Evolutionary conservation across 2,113 vertebrate genomes (phyloP).

Genomic region (Fregetta grallaria): DNA sequence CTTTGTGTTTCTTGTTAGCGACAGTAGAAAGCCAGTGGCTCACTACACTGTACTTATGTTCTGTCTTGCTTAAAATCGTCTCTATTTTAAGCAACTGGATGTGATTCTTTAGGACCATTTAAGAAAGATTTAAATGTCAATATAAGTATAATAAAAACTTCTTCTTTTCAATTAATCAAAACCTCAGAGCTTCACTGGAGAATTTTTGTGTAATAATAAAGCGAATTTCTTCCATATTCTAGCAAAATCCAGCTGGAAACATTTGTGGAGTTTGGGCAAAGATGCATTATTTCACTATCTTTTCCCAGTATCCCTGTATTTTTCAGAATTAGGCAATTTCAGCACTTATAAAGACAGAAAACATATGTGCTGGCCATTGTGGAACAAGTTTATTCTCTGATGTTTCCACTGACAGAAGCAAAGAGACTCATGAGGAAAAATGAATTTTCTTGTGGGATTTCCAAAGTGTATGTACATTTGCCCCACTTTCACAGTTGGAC

Average conservation of each 20-base stretch:
- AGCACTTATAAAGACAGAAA: neutral
- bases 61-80: neutral
- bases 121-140: neutral
- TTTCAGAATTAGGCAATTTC: neutral
- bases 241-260: neutral
- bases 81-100: neutral
- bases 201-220: neutral
- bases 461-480: neutral
- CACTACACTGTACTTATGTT: neutral
- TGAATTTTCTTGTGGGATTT: neutral
- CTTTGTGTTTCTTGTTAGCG: neutral
- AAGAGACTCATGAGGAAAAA: neutral
- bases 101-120: neutral
- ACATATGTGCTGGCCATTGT: too few relatives aligned
- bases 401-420: neutral
- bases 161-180: neutral
- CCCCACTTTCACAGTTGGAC: neutral
- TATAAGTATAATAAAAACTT: neutral
- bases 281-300: neutral
- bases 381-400: neutral
- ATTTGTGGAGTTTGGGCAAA: neutral
- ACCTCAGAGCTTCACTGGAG: neutral
- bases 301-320: neutral
- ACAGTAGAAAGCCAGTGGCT: neutral
- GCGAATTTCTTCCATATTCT: neutral